Evolutionary conservation across 2,888 invertebrate species (phyloP).

Genomic region (Agrochola circellaris): DNA sequence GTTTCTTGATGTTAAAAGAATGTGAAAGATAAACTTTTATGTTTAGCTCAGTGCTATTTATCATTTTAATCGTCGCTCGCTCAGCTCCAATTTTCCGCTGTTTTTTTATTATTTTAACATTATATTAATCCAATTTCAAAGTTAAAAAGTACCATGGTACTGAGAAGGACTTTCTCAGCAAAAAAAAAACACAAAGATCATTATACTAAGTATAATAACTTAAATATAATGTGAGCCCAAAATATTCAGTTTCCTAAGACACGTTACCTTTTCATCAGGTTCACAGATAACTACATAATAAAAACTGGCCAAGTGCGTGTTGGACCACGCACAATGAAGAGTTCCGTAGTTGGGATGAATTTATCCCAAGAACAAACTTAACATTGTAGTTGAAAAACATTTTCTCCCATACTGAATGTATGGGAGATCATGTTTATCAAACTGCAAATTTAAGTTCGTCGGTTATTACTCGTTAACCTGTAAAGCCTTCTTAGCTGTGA

Average conservation of each 20-base stretch:
- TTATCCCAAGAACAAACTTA: too few relatives aligned
- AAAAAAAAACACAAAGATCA: not conserved
- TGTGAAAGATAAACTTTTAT: not conserved
- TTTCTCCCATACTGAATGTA: too few relatives aligned
- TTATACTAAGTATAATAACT: not conserved
- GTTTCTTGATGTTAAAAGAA: not conserved
- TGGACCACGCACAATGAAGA: too few relatives aligned
- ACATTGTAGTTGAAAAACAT: too few relatives aligned
- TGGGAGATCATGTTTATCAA: too few relatives aligned
- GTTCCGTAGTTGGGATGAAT: too few relatives aligned
- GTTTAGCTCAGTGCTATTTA: too few relatives aligned
- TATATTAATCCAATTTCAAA: not conserved
- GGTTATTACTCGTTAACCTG: too few relatives aligned
- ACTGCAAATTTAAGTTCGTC: too few relatives aligned
- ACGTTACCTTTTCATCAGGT: constrained; percentile 16
- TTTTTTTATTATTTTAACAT: too few relatives aligned
- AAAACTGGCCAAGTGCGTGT: too few relatives aligned
- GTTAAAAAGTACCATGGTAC: not conserved
- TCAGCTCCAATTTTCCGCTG: not conserved
- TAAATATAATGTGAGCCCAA: constrained; percentile 13
- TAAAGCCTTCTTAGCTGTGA: too few relatives aligned
- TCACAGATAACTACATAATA: constrained; percentile 39
- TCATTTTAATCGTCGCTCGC: not conserved
- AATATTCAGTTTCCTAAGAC: constrained; percentile 19
- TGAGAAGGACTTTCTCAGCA: not conserved